phyloP scores from a whole-genome alignment of 2,888 invertebrate genomes.

The Macroteleia sp. region DNA sequence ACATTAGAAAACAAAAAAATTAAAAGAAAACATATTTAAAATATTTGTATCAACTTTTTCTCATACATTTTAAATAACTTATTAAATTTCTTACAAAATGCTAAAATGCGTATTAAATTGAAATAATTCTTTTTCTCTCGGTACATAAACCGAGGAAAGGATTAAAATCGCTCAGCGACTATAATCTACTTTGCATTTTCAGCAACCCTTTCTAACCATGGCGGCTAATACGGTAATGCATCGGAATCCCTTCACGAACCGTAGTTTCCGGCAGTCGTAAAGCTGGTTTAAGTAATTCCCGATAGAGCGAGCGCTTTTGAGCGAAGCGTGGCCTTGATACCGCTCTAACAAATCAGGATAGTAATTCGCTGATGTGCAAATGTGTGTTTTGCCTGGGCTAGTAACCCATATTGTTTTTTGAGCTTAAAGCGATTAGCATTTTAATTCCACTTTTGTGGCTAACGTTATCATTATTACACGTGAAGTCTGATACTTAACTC shows the following conservation, averaged over 20 bases:
- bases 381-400: slow-evolving; percentile 52
- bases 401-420: slow-evolving; percentile 62
- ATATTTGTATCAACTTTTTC: too few relatives aligned
- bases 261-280: slow-evolving; percentile 80
- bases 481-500: too few relatives aligned
- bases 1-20: too few relatives aligned
- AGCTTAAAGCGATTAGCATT: slow-evolving; percentile 41
- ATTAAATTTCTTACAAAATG: too few relatives aligned
- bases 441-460: slow-evolving; percentile 9
- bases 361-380: slow-evolving; percentile 43
- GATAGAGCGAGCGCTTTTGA: slow-evolving; percentile 76
- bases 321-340: slow-evolving; percentile 62
- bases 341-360: slow-evolving; percentile 57
- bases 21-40: too few relatives aligned
- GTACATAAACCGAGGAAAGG: slow-evolving; percentile 60
- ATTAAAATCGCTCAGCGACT: slow-evolving; percentile 76
- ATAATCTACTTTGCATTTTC: slow-evolving; percentile 81
- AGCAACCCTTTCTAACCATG: slow-evolving; percentile 80
- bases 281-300: slow-evolving; percentile 82
- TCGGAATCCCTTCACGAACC: slow-evolving; percentile 78
- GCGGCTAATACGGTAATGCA: slow-evolving; percentile 82
- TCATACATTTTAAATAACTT: too few relatives aligned
- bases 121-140: slow-evolving; percentile 33
- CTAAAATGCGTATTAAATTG: slow-evolving; percentile 36
- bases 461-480: too few relatives aligned